phyloP scores from a whole-genome alignment of 2,797 vertebrate genomes.

The Clarias pachynema region DNA sequence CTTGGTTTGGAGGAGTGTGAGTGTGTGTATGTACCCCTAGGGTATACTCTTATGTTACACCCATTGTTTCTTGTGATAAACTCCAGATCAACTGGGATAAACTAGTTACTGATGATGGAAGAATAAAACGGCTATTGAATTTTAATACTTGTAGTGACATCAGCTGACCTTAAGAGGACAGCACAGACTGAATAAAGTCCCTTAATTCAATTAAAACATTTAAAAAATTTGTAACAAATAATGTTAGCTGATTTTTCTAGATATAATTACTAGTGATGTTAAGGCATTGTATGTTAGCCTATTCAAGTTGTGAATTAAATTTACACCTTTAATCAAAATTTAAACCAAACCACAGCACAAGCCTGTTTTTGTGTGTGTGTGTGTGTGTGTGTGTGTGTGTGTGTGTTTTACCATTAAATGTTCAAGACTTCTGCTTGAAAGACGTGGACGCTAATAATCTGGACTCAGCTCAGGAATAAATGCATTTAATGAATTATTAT shows the following conservation, averaged over 20 bases:
- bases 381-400: too few relatives aligned
- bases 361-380: too few relatives aligned
- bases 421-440: too few relatives aligned
- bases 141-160: slow-evolving; percentile 9
- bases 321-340: neutral
- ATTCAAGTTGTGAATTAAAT: neutral
- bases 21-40: neutral
- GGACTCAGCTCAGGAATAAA: too few relatives aligned
- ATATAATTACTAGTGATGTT: neutral
- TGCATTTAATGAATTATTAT: too few relatives aligned
- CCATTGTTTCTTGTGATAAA: neutral
- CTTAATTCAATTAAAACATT: neutral
- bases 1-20: neutral
- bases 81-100: neutral
- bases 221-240: neutral
- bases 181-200: neutral
- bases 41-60: neutral
- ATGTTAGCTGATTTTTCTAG: too few relatives aligned
- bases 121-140: neutral
- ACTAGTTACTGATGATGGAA: neutral
- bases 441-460: too few relatives aligned
- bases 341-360: too few relatives aligned
- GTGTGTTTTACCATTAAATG: too few relatives aligned
- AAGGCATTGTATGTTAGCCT: neutral
- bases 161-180: slow-evolving; percentile 41